These are phyloP conservation scores for Caenorhabditis inopinata DNA, from an alignment of 1,140 invertebrate genomes.

Conservation along the genomic window DNA sequence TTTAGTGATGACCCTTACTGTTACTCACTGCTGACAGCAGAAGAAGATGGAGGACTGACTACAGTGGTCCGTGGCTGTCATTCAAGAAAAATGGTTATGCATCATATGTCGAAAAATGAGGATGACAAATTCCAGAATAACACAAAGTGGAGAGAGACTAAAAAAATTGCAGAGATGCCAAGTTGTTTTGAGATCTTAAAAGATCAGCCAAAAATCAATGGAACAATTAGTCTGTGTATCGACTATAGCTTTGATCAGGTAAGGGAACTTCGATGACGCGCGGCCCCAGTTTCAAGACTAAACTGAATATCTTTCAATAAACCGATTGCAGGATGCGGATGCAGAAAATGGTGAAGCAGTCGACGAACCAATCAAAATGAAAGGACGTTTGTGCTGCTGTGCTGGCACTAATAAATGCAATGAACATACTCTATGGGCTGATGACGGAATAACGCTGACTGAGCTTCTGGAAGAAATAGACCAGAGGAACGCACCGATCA, in stretches of 20 bases:
- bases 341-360: background rate
- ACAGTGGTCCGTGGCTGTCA: conserved; percentile 36
- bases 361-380: conserved; percentile 7
- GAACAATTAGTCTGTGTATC: conserved; percentile 14
- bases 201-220: background rate
- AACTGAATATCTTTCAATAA: too few relatives aligned
- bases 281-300: too few relatives aligned
- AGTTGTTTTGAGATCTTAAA: conserved; percentile 6
- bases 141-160: conserved; percentile 36
- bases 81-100: conserved; percentile 39
- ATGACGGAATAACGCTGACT: conserved; percentile 15
- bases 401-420: conserved; percentile 37
- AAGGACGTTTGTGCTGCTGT: conserved; percentile 39
- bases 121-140: conserved; percentile 41
- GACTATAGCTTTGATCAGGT: conserved; percentile 20
- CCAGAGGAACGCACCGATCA: background rate
- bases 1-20: background rate
- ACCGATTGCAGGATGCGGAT: background rate
- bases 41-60: conserved; percentile 37
- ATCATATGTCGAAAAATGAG: conserved; percentile 35
- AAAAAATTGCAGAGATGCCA: conserved; percentile 17
- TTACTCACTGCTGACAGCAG: background rate
- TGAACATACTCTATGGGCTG: conserved; percentile 33
- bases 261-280: too few relatives aligned
- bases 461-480: conserved; percentile 1